Percentiles rank a stretch among this genome's conserved stretches.
phyloP scores from a whole-genome alignment of 2,888 invertebrate genomes.

The Linnaemya tessellans region DNA sequence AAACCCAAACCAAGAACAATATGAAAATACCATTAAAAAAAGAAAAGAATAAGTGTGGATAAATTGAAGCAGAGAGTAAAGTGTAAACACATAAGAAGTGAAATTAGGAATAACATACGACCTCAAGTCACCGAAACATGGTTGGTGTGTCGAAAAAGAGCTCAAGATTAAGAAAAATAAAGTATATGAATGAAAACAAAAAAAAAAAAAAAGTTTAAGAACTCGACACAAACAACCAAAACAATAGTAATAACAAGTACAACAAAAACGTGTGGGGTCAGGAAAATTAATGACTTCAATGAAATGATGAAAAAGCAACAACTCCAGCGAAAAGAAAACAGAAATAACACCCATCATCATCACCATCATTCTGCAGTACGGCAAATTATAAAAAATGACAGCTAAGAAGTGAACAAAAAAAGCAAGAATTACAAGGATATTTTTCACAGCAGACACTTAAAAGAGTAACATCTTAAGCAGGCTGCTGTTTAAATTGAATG shows the following conservation, averaged over 20 bases:
- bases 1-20: constrained; percentile 29
- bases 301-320: constrained; percentile 70
- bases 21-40: constrained; percentile 32
- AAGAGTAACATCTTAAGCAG: neutral
- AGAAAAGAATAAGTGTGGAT: constrained; percentile 28
- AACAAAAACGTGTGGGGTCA: constrained; percentile 77
- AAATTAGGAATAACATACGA: constrained; percentile 74
- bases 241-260: constrained; percentile 32
- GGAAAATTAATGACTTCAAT: constrained; percentile 81
- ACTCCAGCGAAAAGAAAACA: constrained; percentile 28
- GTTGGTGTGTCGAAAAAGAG: constrained; percentile 69
- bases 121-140: constrained; percentile 71
- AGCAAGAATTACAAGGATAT: constrained; percentile 37
- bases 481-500: too few relatives aligned
- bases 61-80: constrained; percentile 57
- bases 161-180: constrained; percentile 67
- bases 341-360: constrained; percentile 66
- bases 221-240: constrained; percentile 36
- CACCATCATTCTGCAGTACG: constrained; percentile 59
- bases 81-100: constrained; percentile 66
- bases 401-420: constrained; percentile 43
- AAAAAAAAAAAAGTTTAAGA: constrained; percentile 41
- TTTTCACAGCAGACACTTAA: constrained; percentile 35
- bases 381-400: constrained; percentile 57
- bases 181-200: constrained; percentile 31